Percentiles rank a stretch among this genome's conserved stretches.
These are phyloP conservation scores for Biston stratarius DNA, from an alignment of 2,888 invertebrate genomes.

Conservation along the genomic window DNA sequence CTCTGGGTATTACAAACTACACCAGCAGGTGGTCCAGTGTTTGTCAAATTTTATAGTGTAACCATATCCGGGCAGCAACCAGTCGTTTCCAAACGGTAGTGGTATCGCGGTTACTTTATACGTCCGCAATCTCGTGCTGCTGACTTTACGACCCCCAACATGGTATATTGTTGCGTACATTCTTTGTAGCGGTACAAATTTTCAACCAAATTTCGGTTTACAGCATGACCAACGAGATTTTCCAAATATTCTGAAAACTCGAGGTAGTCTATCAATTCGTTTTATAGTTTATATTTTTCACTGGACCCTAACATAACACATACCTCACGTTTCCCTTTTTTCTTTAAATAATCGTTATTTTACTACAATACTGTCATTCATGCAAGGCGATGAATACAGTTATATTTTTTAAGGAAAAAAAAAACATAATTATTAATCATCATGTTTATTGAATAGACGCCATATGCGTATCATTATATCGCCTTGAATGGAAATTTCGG, in stretches of 20 bases:
- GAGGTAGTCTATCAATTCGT: not conserved
- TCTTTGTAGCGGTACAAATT: slow-evolving; percentile 30
- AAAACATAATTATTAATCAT: slow-evolving; percentile 57
- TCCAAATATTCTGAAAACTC: not conserved
- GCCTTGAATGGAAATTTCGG: slow-evolving; percentile 63
- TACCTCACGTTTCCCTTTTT: not conserved
- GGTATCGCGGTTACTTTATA: slow-evolving; percentile 24
- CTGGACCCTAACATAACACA: not conserved
- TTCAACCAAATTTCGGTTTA: slow-evolving; percentile 28
- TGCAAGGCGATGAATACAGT: slow-evolving; percentile 11
- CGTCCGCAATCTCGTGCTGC: slow-evolving; percentile 47
- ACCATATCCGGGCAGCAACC: slow-evolving; percentile 17
- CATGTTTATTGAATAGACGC: slow-evolving; percentile 62
- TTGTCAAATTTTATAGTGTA: slow-evolving; percentile 22
- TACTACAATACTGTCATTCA: not conserved
- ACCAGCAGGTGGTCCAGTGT: slow-evolving; percentile 18
- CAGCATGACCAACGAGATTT: not conserved
- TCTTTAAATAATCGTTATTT: slow-evolving; percentile 6
- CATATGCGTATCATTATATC: slow-evolving; percentile 74
- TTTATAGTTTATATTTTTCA: not conserved
- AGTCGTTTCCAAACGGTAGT: slow-evolving; percentile 27
- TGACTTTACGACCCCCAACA: slow-evolving; percentile 44
- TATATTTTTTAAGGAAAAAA: slow-evolving; percentile 11
- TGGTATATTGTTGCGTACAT: slow-evolving; percentile 41
- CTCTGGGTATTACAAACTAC: not conserved